Base-by-base conservation (phyloP, 2,888 invertebrate genomes). In the Drosophila villosipedis region DNA sequence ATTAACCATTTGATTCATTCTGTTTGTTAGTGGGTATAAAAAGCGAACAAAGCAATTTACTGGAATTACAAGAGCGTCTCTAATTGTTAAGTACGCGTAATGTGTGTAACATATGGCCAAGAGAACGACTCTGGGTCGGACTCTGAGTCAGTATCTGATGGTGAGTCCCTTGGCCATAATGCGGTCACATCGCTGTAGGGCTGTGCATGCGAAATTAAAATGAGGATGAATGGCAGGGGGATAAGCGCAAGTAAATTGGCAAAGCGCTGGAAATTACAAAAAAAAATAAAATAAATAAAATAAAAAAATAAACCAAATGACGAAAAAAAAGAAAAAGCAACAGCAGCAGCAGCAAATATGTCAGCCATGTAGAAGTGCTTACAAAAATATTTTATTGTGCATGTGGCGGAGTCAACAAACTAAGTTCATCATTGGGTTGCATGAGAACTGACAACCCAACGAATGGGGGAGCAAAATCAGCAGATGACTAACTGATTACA, bases 1-100 rank as follows among this genome's bases (percentile, higher is more conserved):
- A 25, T 43, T 33, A 53, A 49, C 65, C 65, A 33, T 41, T 37
- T n/a, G 2, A n/a, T 3, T 30, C 12, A 49, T 62, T 54, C 41
- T 25, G 30, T 28, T 39, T 9, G 4, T 19, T 30, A 30, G 37
- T 52, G 55, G 25, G 57, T n/a, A 68, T 58, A 39, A 35, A 61
- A 63, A 63, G 69, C 62, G 78, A 75, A 76, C 80, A 83, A 90
- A 83, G 88, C 83, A 83, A 90, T 85, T 85, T 75, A 73, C 77
- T 89, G 75, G 66, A 85, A 80, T 68, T 86, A 83, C 72, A 86
- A 86, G 70, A 83, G 91, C 87, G 73, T 89, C 76, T 83, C 86
- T 86, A 86, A 86, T 90, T 86, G 89, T 90, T 86, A 77, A 86
- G 81, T 73, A 88, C 84, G 88, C 84, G 82, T 84, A 87, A 83